Evolutionary conservation across 2,797 vertebrate species (phyloP).

Genomic region (Gallinago solitaria): DNA sequence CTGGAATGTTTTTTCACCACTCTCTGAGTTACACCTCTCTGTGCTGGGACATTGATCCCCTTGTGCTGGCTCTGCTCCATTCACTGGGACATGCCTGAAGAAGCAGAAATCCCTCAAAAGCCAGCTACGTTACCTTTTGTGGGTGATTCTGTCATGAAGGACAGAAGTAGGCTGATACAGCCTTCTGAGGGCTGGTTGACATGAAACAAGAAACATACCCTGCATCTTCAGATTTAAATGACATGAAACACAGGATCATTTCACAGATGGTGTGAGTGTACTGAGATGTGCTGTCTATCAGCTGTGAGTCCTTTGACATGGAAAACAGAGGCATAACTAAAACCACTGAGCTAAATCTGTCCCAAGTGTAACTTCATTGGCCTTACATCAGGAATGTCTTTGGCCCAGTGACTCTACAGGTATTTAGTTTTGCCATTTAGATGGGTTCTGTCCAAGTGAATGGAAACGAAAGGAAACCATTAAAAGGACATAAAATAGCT

Average conservation of each 20-base stretch:
- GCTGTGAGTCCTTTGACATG: background rate
- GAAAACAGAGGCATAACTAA: slow-evolving; percentile 3
- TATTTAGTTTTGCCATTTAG: background rate
- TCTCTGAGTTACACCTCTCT: background rate
- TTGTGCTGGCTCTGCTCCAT: background rate
- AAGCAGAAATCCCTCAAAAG: background rate
- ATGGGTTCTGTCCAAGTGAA: background rate
- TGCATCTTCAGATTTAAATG: background rate
- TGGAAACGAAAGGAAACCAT: background rate
- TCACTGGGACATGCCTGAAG: background rate
- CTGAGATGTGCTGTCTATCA: background rate
- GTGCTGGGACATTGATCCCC: background rate
- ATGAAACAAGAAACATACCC: background rate
- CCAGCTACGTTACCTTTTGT: background rate
- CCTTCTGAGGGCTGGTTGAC: background rate
- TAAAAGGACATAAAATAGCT: background rate
- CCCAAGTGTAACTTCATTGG: background rate
- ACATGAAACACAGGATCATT: background rate
- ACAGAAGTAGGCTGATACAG: background rate
- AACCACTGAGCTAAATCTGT: background rate
- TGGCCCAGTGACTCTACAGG: background rate
- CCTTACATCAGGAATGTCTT: slow-evolving; percentile 1
- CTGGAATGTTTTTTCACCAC: background rate
- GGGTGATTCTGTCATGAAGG: background rate
- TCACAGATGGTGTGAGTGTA: background rate